phyloP scores from a whole-genome alignment of 2,113 vertebrate genomes.

The Epinephelus moara region DNA sequence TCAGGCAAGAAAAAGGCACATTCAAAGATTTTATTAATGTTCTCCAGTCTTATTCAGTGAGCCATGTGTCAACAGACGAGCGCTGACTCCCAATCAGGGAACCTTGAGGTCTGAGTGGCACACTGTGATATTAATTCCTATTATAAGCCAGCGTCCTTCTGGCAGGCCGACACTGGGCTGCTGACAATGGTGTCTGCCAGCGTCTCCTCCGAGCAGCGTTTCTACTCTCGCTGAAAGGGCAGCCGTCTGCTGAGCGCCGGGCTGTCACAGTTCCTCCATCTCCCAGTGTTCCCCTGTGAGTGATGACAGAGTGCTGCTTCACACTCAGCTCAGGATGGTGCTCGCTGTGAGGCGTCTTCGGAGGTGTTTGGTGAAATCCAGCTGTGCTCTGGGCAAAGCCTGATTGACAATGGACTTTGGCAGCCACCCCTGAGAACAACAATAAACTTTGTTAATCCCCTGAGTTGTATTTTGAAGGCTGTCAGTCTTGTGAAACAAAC shows the following conservation, averaged over 20 bases:
- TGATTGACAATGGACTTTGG: constrained; percentile 82
- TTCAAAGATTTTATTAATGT: constrained; percentile 56
- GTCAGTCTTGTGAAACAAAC: not conserved
- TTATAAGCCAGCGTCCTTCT: constrained; percentile 35
- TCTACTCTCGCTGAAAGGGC: constrained; percentile 14
- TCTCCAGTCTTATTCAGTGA: constrained; percentile 16
- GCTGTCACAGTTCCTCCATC: not conserved
- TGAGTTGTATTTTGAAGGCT: not conserved
- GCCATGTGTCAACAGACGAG: constrained; percentile 22
- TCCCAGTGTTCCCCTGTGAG: constrained; percentile 15
- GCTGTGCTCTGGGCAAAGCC: constrained; percentile 83
- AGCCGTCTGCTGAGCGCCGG: not conserved
- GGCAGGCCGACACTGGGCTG: constrained; percentile 9
- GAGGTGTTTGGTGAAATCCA: constrained; percentile 84
- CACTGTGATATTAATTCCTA: constrained; percentile 67
- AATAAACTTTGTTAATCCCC: not conserved
- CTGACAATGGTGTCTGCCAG: constrained; percentile 9
- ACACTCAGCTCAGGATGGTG: constrained; percentile 34
- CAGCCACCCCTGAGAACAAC: constrained; percentile 86
- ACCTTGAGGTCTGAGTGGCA: constrained; percentile 62
- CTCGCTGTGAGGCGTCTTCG: constrained; percentile 69
- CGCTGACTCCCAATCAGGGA: constrained; percentile 31
- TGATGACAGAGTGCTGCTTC: constrained; percentile 19
- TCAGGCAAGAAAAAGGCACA: not conserved
- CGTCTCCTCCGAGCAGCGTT: not conserved